Percentiles rank a stretch among this genome's conserved stretches.
phyloP scores from a whole-genome alignment of 35 echinoderm and acorn worm species.

The Ptychodera flava region DNA sequence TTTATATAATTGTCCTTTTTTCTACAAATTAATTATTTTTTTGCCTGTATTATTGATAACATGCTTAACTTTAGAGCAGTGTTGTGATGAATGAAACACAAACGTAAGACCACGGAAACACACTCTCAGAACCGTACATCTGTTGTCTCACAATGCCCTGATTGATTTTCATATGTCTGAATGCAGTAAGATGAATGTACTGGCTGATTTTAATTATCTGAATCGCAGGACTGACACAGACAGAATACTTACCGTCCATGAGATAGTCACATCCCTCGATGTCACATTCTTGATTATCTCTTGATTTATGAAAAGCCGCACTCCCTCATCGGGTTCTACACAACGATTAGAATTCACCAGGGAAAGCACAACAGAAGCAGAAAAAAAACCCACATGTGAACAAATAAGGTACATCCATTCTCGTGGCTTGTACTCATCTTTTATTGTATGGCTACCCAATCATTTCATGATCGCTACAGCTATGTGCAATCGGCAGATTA shows the following conservation, averaged over 20 bases:
- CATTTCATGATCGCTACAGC: not conserved
- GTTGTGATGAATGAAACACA: not conserved
- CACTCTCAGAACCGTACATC: not conserved
- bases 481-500: not conserved
- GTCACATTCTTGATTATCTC: not conserved
- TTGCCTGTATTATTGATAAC: too few relatives aligned
- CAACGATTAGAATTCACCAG: not conserved
- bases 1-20: too few relatives aligned
- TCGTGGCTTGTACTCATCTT: not conserved
- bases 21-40: too few relatives aligned
- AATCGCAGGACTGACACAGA: not conserved
- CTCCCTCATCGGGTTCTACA: not conserved
- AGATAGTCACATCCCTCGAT: not conserved
- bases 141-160: not conserved
- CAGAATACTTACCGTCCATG: not conserved
- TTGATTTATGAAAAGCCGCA: not conserved
- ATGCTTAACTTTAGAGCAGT: not conserved
- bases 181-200: not conserved
- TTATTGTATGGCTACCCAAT: not conserved
- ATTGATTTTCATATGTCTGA: not conserved
- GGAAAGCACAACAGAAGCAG: not conserved
- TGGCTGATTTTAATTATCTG: not conserved
- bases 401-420: too few relatives aligned
- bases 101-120: not conserved
- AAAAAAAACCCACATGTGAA: too few relatives aligned